Evolutionary conservation across 2,797 vertebrate genomes (phyloP), one percentile per base, ranked within the genome.

Genomic region (Spinibarbus caldwelli): DNA sequence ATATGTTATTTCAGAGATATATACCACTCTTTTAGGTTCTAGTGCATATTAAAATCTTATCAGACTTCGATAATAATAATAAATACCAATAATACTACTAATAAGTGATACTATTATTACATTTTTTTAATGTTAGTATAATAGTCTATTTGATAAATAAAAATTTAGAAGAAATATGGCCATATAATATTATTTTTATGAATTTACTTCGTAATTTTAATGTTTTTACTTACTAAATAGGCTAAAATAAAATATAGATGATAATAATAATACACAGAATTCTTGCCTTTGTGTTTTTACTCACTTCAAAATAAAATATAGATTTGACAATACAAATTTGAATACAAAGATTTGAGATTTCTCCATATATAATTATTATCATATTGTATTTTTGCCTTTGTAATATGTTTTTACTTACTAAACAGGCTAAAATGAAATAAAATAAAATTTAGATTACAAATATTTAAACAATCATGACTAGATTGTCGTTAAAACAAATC

Each of bases 251-350:
- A n/a, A 26, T 59, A 59, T n/a, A n/a, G n/a, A n/a, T n/a, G n/a
- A n/a, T n/a, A 54, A 3, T 54, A 49, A 54, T 23, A 23, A 54
- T 62, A 62, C 19, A 57, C 1, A 17, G n/a, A n/a, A n/a, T n/a
- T n/a, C n/a, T n/a, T n/a, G n/a, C n/a, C n/a, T 66, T 66, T 70
- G 36, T 12, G 59, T n/a, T 70, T 70, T 70, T 71, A 26, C 38
- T 43, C 9, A 11, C 2, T 43, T 5, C 2, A 34, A 49, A 9
- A 54, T 54, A 52, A 21, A 57, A 57, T n/a, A 59, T 11, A 11
- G 14, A 14, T 7, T 23, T 29, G 15, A 15, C 29, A n/a, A n/a
- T n/a, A n/a, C n/a, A n/a, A n/a, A n/a, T n/a, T n/a, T n/a, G n/a
- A n/a, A n/a, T n/a, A n/a, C n/a, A n/a, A n/a, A 31, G 17, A 29